Evolutionary conservation across 2,888 invertebrate genomes (phyloP).

Genomic region (Ichneumoninae sp.): DNA sequence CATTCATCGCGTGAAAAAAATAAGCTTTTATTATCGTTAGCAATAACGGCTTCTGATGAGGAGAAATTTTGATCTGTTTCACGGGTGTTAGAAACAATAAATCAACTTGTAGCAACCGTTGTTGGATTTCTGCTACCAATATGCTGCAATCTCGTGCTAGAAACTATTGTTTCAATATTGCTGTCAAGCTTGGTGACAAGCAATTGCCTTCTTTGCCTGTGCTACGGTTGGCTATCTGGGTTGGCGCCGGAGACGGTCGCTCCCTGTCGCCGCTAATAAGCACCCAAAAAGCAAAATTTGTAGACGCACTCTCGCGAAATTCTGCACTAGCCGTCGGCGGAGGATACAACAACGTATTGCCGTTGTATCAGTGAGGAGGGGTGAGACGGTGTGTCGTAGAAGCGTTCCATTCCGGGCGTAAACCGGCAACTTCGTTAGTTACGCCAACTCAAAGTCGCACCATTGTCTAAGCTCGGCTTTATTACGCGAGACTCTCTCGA

Average conservation of each 20-base stretch:
- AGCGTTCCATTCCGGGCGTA: slow-evolving; percentile 66
- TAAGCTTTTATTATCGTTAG: too few species aligned
- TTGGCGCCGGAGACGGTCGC: neutral
- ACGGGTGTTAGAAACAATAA: too few species aligned
- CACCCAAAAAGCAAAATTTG: slow-evolving; percentile 2
- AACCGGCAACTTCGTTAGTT: slow-evolving; percentile 74
- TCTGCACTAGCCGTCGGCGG: neutral
- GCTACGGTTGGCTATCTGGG: too few species aligned
- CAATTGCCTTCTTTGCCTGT: too few species aligned
- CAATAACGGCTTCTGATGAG: too few species aligned
- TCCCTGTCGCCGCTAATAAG: neutral
- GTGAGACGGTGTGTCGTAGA: slow-evolving; percentile 8
- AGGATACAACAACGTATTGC: slow-evolving; percentile 24
- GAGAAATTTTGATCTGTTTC: too few species aligned
- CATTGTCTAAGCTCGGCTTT: slow-evolving; percentile 73
- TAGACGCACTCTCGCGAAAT: slow-evolving; percentile 10
- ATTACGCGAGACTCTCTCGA: slow-evolving; percentile 65
- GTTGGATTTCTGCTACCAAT: too few species aligned
- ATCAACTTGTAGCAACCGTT: too few species aligned
- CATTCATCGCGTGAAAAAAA: too few species aligned
- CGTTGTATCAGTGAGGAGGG: slow-evolving; percentile 11
- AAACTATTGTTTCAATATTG: too few species aligned
- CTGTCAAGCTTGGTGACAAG: too few species aligned
- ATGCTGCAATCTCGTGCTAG: too few species aligned
- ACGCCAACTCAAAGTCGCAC: slow-evolving; percentile 73